phyloP scores from a whole-genome alignment of 2,113 vertebrate species.

The Phaethon lepturus region DNA sequence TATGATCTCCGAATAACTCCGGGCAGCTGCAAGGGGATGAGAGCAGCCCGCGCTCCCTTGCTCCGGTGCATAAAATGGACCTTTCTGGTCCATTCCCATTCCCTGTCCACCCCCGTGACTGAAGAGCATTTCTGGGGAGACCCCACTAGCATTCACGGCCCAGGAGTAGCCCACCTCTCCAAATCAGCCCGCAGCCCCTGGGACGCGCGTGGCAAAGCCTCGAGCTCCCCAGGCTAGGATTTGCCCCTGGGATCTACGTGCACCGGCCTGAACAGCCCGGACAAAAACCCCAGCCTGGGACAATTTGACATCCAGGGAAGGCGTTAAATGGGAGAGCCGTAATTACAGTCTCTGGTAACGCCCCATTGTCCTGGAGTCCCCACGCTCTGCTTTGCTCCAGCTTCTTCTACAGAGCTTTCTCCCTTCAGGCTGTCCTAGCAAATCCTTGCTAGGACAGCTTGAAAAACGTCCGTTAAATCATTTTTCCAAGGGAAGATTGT shows the following conservation, averaged over 20 bases:
- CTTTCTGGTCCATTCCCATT: neutral
- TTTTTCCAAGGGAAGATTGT: neutral
- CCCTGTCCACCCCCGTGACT: accelerated
- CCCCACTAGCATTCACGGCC: neutral
- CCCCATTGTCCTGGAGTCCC: neutral
- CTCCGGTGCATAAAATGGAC: accelerated
- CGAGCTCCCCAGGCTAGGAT: neutral
- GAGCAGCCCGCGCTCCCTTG: neutral
- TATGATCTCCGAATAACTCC: neutral
- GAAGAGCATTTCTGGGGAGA: neutral
- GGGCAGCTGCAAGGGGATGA: neutral
- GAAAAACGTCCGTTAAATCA: neutral
- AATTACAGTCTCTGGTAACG: neutral
- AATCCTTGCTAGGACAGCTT: neutral
- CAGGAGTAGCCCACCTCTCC: neutral
- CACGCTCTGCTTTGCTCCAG: neutral
- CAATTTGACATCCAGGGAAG: neutral
- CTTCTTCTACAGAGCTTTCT: neutral
- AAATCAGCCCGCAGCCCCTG: accelerated
- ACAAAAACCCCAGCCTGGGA: neutral
- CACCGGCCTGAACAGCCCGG: neutral
- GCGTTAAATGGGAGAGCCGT: neutral
- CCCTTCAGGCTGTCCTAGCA: neutral
- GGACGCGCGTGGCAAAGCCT: neutral
- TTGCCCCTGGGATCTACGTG: neutral